phyloP scores from a whole-genome alignment of 64 coral and sea anemone species.

The Orbicella faveolata region DNA sequence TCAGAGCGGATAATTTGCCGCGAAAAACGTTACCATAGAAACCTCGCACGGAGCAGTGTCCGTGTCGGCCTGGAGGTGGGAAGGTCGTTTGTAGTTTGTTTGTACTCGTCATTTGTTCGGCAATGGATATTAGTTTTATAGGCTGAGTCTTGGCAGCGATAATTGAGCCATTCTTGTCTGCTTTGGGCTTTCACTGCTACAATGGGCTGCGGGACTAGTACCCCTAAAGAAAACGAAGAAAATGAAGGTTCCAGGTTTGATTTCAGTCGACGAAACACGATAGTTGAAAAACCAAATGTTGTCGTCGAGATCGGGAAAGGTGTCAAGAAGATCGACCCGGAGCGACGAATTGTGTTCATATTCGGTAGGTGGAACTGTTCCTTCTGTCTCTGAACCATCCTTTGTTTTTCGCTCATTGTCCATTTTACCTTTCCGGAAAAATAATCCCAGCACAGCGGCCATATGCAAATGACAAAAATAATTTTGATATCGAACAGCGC shows the following conservation, averaged over 20 bases:
- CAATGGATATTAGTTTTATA: constrained; percentile 2
- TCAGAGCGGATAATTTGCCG: background rate
- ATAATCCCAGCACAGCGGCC: background rate
- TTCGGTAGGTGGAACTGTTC: constrained; percentile 66
- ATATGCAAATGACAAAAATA: background rate
- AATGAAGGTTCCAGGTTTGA: constrained; percentile 56
- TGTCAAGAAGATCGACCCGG: constrained; percentile 78
- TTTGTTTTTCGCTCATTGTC: background rate
- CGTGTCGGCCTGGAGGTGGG: background rate
- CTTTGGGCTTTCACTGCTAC: background rate
- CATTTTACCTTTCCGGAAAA: background rate
- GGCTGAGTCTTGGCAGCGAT: background rate
- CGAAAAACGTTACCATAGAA: constrained; percentile 39
- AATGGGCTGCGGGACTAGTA: constrained; percentile 87
- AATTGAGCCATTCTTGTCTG: background rate
- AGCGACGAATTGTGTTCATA: constrained; percentile 80
- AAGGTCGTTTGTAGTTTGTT: background rate
- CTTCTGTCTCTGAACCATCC: background rate
- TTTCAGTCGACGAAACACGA: constrained; percentile 82
- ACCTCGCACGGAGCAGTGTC: background rate
- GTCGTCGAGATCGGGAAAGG: constrained; percentile 75
- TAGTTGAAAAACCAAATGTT: constrained; percentile 74
- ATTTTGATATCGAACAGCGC: background rate
- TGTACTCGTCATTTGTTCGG: constrained; percentile 23
- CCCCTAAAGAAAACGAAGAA: constrained; percentile 11